Evolutionary conservation across 2,113 vertebrate genomes (phyloP), one percentile per base, ranked within the genome.

Genomic region (Pan paniscus): DNA sequence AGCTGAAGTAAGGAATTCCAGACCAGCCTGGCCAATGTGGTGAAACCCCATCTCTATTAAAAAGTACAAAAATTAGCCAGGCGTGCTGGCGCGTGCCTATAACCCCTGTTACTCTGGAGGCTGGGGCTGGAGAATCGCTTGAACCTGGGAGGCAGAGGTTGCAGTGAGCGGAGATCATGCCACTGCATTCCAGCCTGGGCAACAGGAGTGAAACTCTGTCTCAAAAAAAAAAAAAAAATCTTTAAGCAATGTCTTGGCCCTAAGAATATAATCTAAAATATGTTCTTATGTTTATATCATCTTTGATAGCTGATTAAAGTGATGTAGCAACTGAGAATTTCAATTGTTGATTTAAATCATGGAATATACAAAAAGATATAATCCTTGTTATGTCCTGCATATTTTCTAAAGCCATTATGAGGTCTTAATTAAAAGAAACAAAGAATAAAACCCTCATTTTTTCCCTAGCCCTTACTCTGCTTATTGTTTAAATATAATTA

Each of bases 271-370:
- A 92, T 32, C 50, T 55, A 90, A 93, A 73, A 55, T 83, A 83
- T n/a, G 70, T 40, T 80, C 22, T 81, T 75, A 95, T 81, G 61
- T 95, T 76, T 70, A 61, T 10, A 82, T 90, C 32, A 55, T 93
- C 30, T 94, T 97, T 68, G 52, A 40, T 89, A 90, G 48, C 25
- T 85, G 27, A 94, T 82, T 96, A 89, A 95, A 86, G 35, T 92
- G 89, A 96, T 48, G 30, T 13, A 22, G 57, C 70, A 94, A 88
- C 25, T 95, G 70, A 96, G 72, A 87, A 72, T 93, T 97, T 59
- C 82, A 76, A 85, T 93, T 94, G n/a, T 92, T 70, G 40, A 73
- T 81, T 94, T 92, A 97, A 96, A 89, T 81, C 91, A 40, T 73
- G 61, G 27, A 52, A 67, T 89, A 84, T 78, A 73, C 27, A 55